Base-by-base conservation (phyloP, 2,888 invertebrate species). In the Tigriopus californicus region DNA sequence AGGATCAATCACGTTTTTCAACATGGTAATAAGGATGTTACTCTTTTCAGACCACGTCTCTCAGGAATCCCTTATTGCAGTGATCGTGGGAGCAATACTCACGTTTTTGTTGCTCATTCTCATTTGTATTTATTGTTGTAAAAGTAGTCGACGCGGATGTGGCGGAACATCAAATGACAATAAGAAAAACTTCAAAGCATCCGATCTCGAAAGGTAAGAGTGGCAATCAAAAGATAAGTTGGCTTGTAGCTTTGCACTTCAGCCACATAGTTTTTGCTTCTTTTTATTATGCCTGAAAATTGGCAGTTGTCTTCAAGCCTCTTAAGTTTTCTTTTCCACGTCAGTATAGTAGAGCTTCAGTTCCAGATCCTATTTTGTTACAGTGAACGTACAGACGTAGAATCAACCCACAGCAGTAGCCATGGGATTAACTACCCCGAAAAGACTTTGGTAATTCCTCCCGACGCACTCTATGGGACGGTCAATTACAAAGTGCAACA, bases 121-220 rank as follows among this genome's bases (percentile, higher is more conserved):
- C 18, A 42, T 56, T 1, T 44, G 42, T 22, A 56, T 56, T 12
- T 56, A 56, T 25, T 44, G 42, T n/a, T 13, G 18, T 20, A 56
- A 56, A 25, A 46, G 46, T 44, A 22, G 46, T 25, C 42, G 46
- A 18, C 46, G 56, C 22, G 42, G 56, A 44, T 56, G 56, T 22
- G 15, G 46, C 2, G 15, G 20, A 15, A 18, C 6, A 8, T 44
- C 44, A n/a, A 44, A 44, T 6, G 18, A 10, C 10, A 11, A 11
- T 11, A 25, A 18, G 11, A 20, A 56, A 8, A 12, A 44, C 18
- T 18, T 83, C 76, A 83, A 83, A 76, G 83, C 84, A 72, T 80
- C 83, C 68, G 84, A 85, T 72, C 77, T 85, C 73, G 83, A 85
- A 75, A 83, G 83, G 85, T 85, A 74, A 81, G n/a, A n/a, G 80